These are phyloP conservation scores for Saturnia japonica DNA, from an alignment of 2,888 invertebrate genomes.

Conservation along the genomic window DNA sequence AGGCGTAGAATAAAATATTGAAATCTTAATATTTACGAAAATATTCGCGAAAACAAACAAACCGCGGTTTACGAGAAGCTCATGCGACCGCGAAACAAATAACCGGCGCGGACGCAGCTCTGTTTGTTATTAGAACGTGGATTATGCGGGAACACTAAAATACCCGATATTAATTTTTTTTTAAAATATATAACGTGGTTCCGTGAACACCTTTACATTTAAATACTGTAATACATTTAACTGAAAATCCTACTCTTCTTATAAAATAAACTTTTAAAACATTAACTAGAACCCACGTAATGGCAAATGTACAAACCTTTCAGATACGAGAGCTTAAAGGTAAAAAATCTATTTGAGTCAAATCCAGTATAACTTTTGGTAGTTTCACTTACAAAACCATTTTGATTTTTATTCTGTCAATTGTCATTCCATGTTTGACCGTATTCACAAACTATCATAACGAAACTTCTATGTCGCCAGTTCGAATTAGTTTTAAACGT, in stretches of 20 bases:
- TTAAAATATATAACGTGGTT: not conserved
- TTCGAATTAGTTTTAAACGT: too few relatives aligned
- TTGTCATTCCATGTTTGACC: too few relatives aligned
- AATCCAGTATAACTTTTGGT: not conserved
- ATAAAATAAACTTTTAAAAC: not conserved
- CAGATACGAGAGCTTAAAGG: not conserved
- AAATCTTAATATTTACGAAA: slow-evolving; percentile 2
- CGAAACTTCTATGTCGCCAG: too few relatives aligned
- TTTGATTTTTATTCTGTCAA: too few relatives aligned
- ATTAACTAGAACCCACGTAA: not conserved
- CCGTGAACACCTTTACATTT: slow-evolving; percentile 4
- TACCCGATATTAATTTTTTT: not conserved
- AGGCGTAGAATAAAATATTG: not conserved
- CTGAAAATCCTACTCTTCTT: not conserved
- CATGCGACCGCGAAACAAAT: slow-evolving; percentile 16
- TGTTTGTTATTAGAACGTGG: slow-evolving; percentile 21
- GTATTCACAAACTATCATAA: too few relatives aligned
- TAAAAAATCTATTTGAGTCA: not conserved
- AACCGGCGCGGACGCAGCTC: slow-evolving; percentile 18
- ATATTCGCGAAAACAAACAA: slow-evolving; percentile 23
- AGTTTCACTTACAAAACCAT: too few relatives aligned
- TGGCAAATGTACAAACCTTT: not conserved
- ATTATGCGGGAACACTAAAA: slow-evolving; percentile 18
- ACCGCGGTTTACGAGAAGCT: not conserved
- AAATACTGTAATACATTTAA: not conserved